Base-by-base conservation (phyloP, 2,797 vertebrate species). In the Vireo griseus region DNA sequence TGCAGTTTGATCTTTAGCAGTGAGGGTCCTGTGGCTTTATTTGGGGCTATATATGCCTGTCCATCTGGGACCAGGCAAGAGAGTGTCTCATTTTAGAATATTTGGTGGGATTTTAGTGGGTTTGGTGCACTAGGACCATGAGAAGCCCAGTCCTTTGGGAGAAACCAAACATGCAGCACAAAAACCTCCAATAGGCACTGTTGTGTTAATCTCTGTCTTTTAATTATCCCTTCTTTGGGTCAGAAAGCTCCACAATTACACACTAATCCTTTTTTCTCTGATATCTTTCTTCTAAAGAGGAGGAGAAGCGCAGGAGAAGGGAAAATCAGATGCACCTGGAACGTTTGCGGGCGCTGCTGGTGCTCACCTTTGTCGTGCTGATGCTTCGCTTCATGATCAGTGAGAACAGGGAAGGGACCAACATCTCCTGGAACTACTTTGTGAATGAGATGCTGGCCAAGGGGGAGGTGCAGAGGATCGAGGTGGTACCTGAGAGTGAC, bases 401-500 rank as follows among this genome's bases (percentile, higher is more conserved):
- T 92, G 98, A 93, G 94, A 96, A 94, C 85, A 96, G 94, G 42
- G 98, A 98, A 0, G 98, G 98, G 0, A 98, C 98, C 29, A 99
- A 93, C 98, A 99, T 99, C 89, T 99, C 99, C 59, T 99, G 99
- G 99, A 99, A 98, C 13, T 99, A 99, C 97, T 99, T 99, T 94
- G 98, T 99, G 72, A 98, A 98, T 0, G 99, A 99, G 98, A 99
- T 99, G 99, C 96, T 99, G 97, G 98, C 99, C 9, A 99, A 99
- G 95, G 99, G 99, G 16, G 99, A 99, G 96, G 99, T 99, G 81
- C 98, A 99, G 13, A 98, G 98, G 1, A 98, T 99, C 9, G 99
- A 99, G 89, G 99, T 99, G 66, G 98, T 99, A 26, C 99, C 99
- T 0, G 99, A 99, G 97, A 99, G 98, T 1, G 99, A 99, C 79